Percentiles rank a stretch among this genome's conserved stretches.
These are phyloP conservation scores for Paracyclopina nana DNA, from an alignment of 1,140 invertebrate species.

Conservation along the genomic window DNA sequence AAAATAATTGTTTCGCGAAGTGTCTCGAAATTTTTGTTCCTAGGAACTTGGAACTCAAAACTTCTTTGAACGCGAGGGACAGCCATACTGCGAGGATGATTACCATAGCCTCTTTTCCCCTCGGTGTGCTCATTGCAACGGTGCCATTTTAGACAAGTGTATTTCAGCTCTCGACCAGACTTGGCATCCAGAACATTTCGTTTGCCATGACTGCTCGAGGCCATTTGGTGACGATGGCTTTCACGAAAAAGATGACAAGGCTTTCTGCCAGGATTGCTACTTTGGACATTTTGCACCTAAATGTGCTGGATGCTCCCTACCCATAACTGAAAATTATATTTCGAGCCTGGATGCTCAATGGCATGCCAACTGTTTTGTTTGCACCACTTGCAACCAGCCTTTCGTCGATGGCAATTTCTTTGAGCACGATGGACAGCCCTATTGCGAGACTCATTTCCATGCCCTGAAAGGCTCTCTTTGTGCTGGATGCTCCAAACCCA, in stretches of 20 bases:
- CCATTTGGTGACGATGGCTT: conserved; percentile 92
- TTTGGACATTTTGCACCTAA: conserved; percentile 98
- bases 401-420: conserved; percentile 86
- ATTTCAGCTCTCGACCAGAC: conserved; percentile 48
- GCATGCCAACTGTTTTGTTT: conserved; percentile 99
- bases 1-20: no score
- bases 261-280: conserved; percentile 72
- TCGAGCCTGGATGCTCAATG: conserved; percentile 91
- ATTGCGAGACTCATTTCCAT: conserved; percentile 96
- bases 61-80: conserved; percentile 92
- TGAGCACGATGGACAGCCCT: conserved; percentile 85
- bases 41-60: conserved; percentile 85
- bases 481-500: conserved; percentile 79
- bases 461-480: conserved; percentile 86
- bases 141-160: conserved; percentile 86
- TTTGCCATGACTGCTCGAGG: conserved; percentile 91
- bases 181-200: conserved; percentile 99
- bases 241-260: conserved; percentile 79
- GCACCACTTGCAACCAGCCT: conserved; percentile 80
- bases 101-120: conserved; percentile 97
- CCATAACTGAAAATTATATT: conserved; percentile 98
- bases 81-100: conserved; percentile 92
- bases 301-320: conserved; percentile 84
- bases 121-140: conserved; percentile 92
- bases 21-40: no score